Conservation (phyloP, 2,888 invertebrate species). For the Hypolimnas misippus region DNA sequence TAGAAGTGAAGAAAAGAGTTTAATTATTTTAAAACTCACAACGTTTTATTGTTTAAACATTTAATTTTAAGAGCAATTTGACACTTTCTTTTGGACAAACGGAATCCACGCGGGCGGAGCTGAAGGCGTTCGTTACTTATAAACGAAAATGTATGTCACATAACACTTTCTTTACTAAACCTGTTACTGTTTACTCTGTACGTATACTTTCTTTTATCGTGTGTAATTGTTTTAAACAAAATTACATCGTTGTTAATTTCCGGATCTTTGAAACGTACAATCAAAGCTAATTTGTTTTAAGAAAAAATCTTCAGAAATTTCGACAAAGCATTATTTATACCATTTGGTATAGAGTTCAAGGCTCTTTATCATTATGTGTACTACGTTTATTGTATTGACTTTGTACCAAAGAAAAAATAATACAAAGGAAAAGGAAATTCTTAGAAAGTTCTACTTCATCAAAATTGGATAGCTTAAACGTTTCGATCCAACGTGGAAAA, state of each 20-base stretch:
- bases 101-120: neutral
- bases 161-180: constrained; percentile 72
- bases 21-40: neutral
- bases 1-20: too few relatives aligned
- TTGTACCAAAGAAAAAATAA: too few relatives aligned
- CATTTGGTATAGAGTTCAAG: too few relatives aligned
- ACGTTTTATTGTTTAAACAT: neutral
- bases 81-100: constrained; percentile 7
- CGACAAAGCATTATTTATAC: too few relatives aligned
- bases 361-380: too few relatives aligned
- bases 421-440: too few relatives aligned
- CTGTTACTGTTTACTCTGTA: constrained; percentile 50
- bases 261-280: neutral
- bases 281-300: neutral
- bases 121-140: neutral
- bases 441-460: too few relatives aligned
- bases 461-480: too few relatives aligned
- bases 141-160: constrained; percentile 59
- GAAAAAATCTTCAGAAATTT: too few relatives aligned
- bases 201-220: constrained; percentile 26
- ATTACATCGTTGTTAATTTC: neutral
- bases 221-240: constrained; percentile 8
- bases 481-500: too few relatives aligned
- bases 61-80: neutral
- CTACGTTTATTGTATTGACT: too few relatives aligned